Evolutionary conservation across 2,797 vertebrate species (phyloP).

Genomic region (Chaenodraco wilsoni): DNA sequence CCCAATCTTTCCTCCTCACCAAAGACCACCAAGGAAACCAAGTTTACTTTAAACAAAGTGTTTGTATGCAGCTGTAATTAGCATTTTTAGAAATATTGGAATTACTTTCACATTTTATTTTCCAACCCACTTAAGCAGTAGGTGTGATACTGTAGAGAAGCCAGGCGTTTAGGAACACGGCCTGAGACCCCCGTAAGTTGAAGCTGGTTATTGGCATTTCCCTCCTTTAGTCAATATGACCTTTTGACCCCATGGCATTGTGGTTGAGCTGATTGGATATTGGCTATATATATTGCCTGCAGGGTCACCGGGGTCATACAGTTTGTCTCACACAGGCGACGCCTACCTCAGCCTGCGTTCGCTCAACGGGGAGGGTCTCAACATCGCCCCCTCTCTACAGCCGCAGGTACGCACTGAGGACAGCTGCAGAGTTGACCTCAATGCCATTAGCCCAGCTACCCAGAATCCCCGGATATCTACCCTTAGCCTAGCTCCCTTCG

Average conservation of each 20-base stretch:
- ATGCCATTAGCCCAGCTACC: slow-evolving; percentile 60
- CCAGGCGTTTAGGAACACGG: not conserved
- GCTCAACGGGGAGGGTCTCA: slow-evolving; percentile 85
- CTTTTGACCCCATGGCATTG: slow-evolving; percentile 46
- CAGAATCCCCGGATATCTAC: slow-evolving; percentile 50
- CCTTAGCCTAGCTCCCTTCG: slow-evolving; percentile 59
- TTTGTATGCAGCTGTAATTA: not conserved
- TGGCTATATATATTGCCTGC: slow-evolving; percentile 75
- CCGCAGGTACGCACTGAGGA: slow-evolving; percentile 85
- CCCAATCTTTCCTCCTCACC: not conserved
- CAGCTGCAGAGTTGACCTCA: slow-evolving; percentile 69
- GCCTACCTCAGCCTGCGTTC: slow-evolving; percentile 84
- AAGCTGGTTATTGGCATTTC: slow-evolving; percentile 29
- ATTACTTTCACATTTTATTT: not conserved
- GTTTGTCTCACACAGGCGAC: slow-evolving; percentile 85
- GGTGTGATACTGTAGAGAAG: not conserved
- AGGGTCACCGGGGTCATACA: slow-evolving; percentile 87
- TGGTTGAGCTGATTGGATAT: slow-evolving; percentile 70
- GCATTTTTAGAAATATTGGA: not conserved
- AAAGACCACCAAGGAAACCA: not conserved
- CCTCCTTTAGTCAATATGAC: slow-evolving; percentile 26
- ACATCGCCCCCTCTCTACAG: slow-evolving; percentile 84
- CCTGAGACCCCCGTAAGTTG: slow-evolving; percentile 13
- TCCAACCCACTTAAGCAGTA: slow-evolving; percentile 5
- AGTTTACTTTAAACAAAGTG: not conserved